phyloP scores from a whole-genome alignment of 2,797 vertebrate genomes.

The Crotalus adamanteus region DNA sequence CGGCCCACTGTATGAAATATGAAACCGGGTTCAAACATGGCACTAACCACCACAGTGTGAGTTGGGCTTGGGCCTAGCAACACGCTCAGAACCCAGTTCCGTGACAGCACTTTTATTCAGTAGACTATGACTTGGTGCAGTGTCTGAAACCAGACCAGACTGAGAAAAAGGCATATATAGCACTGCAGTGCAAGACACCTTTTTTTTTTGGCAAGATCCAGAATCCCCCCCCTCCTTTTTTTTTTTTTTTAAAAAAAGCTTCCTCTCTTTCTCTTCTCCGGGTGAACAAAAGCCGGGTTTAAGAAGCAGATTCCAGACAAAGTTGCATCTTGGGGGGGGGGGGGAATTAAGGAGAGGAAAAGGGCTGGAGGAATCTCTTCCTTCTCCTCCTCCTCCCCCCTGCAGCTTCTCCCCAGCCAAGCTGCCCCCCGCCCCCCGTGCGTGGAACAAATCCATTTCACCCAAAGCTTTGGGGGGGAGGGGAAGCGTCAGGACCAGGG shows the following conservation, averaged over 20 bases:
- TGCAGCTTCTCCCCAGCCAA: background rate
- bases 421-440: background rate
- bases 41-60: background rate
- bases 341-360: background rate
- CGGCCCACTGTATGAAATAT: background rate
- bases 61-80: background rate
- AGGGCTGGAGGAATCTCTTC: background rate
- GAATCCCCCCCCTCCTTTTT: fast-evolving
- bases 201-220: background rate
- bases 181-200: background rate
- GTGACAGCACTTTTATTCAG: background rate
- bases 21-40: background rate
- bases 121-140: background rate
- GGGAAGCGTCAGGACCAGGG: background rate
- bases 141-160: background rate
- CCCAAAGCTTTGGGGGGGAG: background rate
- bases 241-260: background rate
- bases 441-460: background rate
- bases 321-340: background rate
- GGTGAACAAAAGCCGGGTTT: background rate
- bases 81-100: background rate
- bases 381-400: fast-evolving
- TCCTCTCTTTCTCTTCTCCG: background rate
- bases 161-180: background rate
- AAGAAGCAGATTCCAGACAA: background rate